Evolutionary conservation across 1,140 invertebrate species (phyloP), one percentile per base, ranked within the genome.

Genomic region (Periplaneta americana): DNA sequence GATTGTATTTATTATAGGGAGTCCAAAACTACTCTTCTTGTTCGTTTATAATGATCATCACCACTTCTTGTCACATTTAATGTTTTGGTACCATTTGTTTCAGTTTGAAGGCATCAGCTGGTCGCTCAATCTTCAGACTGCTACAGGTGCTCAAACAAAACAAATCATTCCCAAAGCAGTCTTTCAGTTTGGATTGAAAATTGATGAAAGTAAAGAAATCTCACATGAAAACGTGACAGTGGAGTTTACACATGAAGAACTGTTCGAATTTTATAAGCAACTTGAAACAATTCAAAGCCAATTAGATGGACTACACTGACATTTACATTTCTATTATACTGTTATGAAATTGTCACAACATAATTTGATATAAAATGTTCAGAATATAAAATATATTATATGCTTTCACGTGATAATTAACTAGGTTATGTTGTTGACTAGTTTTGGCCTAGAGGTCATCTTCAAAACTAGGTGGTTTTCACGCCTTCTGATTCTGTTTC

Each of bases 101-200:
- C 78, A 84, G 83, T 35, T 84, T 35, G 82, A 84, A 48, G 77
- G 78, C 28, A 78, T 84, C 37, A 83, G 80, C 22, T 84, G 83
- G 83, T 37, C 81, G n/a, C 34, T 84, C 18, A 81, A 82, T 34
- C 74, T 83, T 35, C 80, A 81, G 57, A 80, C 80, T 35, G 34
- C 82, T 28, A 34, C 79, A 2, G 22, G n/a, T 34, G 15, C 79
- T 8, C 39, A 80, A 11, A 57, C 36, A 13, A 48, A 39, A 17
- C 79, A 80, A 31, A 34, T 48, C n/a, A 57, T 80, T 57, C 79
- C 79, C 1, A 80, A 80, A 17, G 79, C 79, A 34, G 39, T 80
- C 17, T 48, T 80, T 36, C 79, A 80, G 66, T 80, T 80, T 80
- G 39, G 39, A 57, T 6, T 80, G 31, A 80, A 80, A 74, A 34